These are phyloP conservation scores for Pseudotriccus pelzelni DNA, from an alignment of 2,797 vertebrate genomes.

Conservation along the genomic window DNA sequence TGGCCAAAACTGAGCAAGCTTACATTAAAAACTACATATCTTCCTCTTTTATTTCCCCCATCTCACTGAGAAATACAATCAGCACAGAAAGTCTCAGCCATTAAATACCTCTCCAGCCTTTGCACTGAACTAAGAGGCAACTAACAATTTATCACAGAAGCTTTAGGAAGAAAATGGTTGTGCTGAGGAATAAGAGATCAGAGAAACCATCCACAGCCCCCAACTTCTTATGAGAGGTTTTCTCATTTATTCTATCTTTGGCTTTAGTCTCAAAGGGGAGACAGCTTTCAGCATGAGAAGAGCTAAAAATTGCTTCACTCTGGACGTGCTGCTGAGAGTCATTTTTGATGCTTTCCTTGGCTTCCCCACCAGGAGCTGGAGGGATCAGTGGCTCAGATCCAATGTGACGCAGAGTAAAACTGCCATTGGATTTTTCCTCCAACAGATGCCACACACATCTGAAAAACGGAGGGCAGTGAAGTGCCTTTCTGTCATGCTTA, in stretches of 20 bases:
- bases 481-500: neutral
- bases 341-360: constrained; percentile 35
- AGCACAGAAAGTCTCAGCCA: neutral
- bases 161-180: neutral
- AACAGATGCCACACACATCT: neutral
- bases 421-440: neutral
- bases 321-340: neutral
- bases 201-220: neutral
- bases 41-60: neutral
- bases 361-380: neutral
- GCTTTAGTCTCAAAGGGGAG: neutral
- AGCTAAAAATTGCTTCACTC: constrained; percentile 44
- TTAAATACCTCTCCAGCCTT: neutral
- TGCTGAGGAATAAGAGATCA: neutral
- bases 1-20: neutral
- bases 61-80: neutral
- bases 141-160: neutral
- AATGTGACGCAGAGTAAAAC: neutral
- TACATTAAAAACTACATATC: neutral
- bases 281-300: constrained; percentile 12
- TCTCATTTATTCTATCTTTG: constrained; percentile 15
- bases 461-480: neutral
- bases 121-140: neutral
- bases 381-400: neutral
- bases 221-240: neutral